Evolutionary conservation across 2,797 vertebrate species (phyloP).

Genomic region (Oryzias sinensis): DNA sequence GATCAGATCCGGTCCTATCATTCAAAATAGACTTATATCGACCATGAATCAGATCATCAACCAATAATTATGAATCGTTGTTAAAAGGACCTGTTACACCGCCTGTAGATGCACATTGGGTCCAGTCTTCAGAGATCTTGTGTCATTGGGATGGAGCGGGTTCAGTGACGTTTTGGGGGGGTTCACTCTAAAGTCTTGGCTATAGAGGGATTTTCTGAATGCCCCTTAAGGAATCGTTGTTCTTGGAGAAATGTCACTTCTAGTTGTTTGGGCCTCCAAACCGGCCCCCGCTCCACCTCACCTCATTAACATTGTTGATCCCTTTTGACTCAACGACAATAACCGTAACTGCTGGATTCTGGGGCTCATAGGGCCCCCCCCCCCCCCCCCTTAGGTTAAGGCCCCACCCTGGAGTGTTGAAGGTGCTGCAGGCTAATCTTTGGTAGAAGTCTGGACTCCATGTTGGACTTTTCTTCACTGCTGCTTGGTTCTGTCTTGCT

Average conservation of each 20-base stretch:
- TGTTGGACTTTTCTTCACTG: conserved; percentile 16
- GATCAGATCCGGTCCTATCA: too few species aligned
- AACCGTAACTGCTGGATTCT: conserved; percentile 50
- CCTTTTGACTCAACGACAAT: conserved; percentile 70
- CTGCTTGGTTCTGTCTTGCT: conserved; percentile 47
- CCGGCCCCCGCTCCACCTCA: conserved; percentile 15
- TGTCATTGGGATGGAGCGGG: too few species aligned
- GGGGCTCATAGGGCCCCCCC: conserved; percentile 37
- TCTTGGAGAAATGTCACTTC: conserved; percentile 60
- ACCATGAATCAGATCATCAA: too few species aligned
- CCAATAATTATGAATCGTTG: too few species aligned
- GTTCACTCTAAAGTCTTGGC: background rate
- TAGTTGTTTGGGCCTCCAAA: conserved; percentile 50
- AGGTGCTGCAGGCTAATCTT: too few species aligned
- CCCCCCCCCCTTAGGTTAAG: conserved; percentile 30
- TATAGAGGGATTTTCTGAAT: conserved; percentile 22
- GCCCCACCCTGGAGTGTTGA: background rate
- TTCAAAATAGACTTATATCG: too few species aligned
- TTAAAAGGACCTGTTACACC: too few species aligned
- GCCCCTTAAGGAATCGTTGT: conserved; percentile 32
- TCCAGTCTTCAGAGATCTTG: too few species aligned
- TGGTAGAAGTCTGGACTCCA: background rate
- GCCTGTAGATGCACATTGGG: too few species aligned
- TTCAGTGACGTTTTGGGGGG: background rate
- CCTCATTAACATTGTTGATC: conserved; percentile 78